Evolutionary conservation across 2,888 invertebrate species (phyloP), one percentile per base, ranked within the genome.

Genomic region (Amphipyra berbera): DNA sequence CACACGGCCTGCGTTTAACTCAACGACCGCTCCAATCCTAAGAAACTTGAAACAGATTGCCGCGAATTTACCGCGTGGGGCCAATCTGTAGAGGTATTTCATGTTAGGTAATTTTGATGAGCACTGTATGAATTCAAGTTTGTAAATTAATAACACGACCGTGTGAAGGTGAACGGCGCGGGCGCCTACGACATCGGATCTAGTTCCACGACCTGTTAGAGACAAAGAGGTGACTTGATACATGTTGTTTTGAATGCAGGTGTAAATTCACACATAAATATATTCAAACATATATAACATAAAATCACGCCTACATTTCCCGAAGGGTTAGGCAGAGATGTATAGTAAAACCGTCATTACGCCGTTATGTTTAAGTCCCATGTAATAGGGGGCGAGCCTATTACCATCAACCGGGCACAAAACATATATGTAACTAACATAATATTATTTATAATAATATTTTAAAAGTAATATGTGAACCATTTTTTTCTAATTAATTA

Each of bases 151-250:
- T 61, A 52, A 61, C 61, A 59, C 38, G 61, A 54, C 21, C 14
- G 37, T 56, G 45, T 68, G 68, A 76, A 76, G 76, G 74, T 65
- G 64, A 76, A 49, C 64, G 37, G 7, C 47, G n/a, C 9, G 59
- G 37, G 7, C 47, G n/a, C 12, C 48, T 12, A 8, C 37, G 6
- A 15, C 37, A 40, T 14, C 54, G 30, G 33, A 40, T 45, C 44
- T 35, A 41, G 57, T 72, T 65, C 57, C 44, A 59, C 12, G 45
- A 54, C 44, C 13, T 14, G 27, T n/a, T n/a, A n/a, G 13, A 38
- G 13, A 73, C 50, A 59, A 59, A 45, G 41, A 50, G 8, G 49
- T 13, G 14, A 42, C 30, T 44, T 30, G 45, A 15, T 12, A 48
- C n/a, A 35, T 14, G 6, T 37, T 10, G 12, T 37, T 37, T 37